Evolutionary conservation across 2,888 invertebrate species (phyloP).

Genomic region (Lithophane semibrunnea): DNA sequence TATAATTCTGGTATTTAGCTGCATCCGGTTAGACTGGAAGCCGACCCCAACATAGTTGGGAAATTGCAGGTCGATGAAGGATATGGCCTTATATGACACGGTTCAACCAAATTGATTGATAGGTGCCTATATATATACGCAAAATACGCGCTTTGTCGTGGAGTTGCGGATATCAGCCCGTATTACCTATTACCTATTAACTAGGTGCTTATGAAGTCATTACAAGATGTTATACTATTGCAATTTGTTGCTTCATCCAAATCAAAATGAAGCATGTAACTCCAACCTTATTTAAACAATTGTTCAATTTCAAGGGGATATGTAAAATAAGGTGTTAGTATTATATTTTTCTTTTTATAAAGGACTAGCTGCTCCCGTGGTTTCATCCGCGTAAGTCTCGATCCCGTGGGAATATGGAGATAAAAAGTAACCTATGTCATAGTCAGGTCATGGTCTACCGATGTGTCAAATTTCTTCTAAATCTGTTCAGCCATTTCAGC

Average conservation of each 20-base stretch:
- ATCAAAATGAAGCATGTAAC: background rate
- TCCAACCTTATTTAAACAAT: conserved; percentile 7
- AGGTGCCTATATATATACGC: background rate
- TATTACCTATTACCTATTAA: no score
- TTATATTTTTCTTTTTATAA: conserved; percentile 27
- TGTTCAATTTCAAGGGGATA: conserved; percentile 35
- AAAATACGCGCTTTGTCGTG: no score
- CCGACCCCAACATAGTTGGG: background rate
- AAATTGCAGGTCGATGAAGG: background rate
- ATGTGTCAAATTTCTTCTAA: no score
- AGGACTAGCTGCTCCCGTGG: no score
- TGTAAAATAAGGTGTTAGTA: conserved; percentile 37
- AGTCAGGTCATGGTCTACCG: no score
- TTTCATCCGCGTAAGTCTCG: no score
- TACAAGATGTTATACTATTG: no score
- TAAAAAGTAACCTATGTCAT: no score
- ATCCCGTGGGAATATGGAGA: no score
- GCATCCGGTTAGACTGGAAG: background rate
- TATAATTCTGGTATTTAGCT: background rate
- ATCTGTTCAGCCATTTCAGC: no score
- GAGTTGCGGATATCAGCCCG: no score
- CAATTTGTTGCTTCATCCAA: background rate
- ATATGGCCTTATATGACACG: background rate
- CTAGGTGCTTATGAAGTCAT: background rate
- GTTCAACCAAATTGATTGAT: background rate